Percentiles rank a stretch among this genome's conserved stretches.
Evolutionary conservation across 1,140 invertebrate species (phyloP).

Genomic region (Hylaeus anthracinus): DNA sequence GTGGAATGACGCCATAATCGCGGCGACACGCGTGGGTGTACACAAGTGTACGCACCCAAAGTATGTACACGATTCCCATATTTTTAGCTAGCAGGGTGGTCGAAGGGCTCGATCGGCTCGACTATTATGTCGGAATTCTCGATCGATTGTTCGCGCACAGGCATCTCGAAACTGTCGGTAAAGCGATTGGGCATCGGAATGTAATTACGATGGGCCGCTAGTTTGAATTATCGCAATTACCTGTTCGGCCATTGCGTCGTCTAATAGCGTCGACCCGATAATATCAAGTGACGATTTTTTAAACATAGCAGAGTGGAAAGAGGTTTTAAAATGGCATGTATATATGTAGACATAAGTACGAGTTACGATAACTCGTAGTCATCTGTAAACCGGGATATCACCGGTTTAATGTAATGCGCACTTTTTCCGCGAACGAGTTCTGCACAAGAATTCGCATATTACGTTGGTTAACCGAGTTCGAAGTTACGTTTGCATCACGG

Average conservation of each 20-base stretch:
- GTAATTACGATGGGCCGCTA: slow-evolving; percentile 21
- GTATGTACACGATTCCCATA: background rate
- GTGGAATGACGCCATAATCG: slow-evolving; percentile 12
- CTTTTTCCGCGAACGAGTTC: background rate
- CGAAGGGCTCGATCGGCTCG: background rate
- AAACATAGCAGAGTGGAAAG: background rate
- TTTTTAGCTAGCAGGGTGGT: slow-evolving; percentile 16
- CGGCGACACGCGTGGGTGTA: background rate
- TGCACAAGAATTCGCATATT: background rate
- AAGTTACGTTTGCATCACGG: background rate
- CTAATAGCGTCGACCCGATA: background rate
- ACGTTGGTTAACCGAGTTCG: background rate
- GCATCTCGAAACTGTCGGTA: background rate
- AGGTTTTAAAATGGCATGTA: too few relatives aligned
- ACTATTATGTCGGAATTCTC: background rate
- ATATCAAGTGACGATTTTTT: background rate
- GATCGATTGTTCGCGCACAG: background rate
- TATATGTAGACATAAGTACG: too few relatives aligned
- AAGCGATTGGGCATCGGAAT: background rate
- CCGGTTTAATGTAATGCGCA: background rate
- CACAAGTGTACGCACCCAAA: background rate
- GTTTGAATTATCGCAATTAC: background rate
- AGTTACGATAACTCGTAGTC: background rate
- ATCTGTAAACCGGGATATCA: background rate
- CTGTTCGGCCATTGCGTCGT: background rate